Base-by-base conservation (phyloP, 2,113 vertebrate genomes). In the Centropristis striata region DNA sequence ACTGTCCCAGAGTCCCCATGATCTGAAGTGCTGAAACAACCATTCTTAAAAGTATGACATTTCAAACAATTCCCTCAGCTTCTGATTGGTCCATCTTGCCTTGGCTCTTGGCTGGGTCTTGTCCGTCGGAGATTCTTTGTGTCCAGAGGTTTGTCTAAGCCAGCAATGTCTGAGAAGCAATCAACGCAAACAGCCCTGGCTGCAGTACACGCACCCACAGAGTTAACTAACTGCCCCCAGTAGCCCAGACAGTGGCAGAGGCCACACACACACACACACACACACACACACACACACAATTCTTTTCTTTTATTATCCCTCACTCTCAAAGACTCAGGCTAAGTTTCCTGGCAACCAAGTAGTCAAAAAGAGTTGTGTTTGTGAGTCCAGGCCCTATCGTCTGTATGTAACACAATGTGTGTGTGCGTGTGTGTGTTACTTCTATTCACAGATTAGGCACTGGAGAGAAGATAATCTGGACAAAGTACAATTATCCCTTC, bases 271-370 rank as follows among this genome's bases (percentile, higher is more conserved):
- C 67, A 83, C 65, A 83, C 57, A 57, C 59, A 71, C 47, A 49
- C 83, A 71, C 54, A 58, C 77, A 78, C 73, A 75, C 75, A 75
- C n/a, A n/a, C n/a, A n/a, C n/a, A 42, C 85, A 80, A 74, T 63
- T 73, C 80, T 88, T 86, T 88, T 69, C 75, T 91, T 92, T 93
- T 92, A 92, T 89, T 88, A 90, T 77, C 71, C 75, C 63, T 81
- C 78, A 90, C 90, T 86, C 84, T 90, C 84, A 90, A 94, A 93
- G 90, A 86, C 83, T 85, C 67, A 0, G 78, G 77, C 83, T 41
- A 92, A 90, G 94, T 95, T 90, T 93, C 94, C 93, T 85, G 88
- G 94, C 94, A 96, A 95, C 94, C 81, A 78, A 75, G 70, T 71
- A 65, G 65, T 75, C 81, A 90, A 90, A 92, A 90, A 88, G 74